Percentiles rank a stretch among this genome's conserved stretches.
phyloP scores from a whole-genome alignment of 2,113 vertebrate species.

The Thymallus thymallus region DNA sequence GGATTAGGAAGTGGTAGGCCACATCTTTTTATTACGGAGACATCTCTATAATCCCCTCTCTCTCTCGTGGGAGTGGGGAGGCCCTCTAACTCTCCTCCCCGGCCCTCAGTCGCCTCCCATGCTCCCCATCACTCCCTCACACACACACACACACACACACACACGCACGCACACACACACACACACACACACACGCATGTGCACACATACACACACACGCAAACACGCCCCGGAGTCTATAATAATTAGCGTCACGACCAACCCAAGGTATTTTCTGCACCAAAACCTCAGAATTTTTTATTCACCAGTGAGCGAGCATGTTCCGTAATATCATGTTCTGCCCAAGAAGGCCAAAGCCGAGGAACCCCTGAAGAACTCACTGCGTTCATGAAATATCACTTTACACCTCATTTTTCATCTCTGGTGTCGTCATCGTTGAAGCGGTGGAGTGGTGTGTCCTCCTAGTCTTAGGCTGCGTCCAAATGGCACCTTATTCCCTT shows the following conservation, averaged over 20 bases:
- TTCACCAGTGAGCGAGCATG: constrained; percentile 3
- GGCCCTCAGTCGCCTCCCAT: not conserved
- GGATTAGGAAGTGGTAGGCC: constrained; percentile 88
- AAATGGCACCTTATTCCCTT: no score
- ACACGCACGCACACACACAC: no score
- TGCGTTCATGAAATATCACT: constrained; percentile 27
- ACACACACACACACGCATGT: not conserved
- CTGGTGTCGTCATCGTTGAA: constrained; percentile 19
- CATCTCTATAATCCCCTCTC: constrained; percentile 73
- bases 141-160: no score
- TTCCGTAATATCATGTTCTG: constrained; percentile 28
- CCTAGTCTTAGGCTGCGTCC: not conserved
- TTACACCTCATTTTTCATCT: constrained; percentile 17
- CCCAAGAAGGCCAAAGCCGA: constrained; percentile 9
- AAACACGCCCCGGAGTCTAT: no score
- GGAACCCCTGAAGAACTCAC: not conserved
- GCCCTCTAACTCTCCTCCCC: constrained; percentile 31
- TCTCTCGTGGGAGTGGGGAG: constrained; percentile 64
- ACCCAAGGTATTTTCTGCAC: constrained; percentile 24
- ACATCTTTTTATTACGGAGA: constrained; percentile 81
- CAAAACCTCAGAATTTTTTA: constrained; percentile 27
- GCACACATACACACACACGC: not conserved
- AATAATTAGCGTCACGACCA: constrained; percentile 9
- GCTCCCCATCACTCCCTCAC: not conserved
- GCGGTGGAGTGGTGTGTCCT: not conserved